Evolutionary conservation across 2,113 vertebrate species (phyloP), one percentile per base, ranked within the genome.

Genomic region (Eonycteris spelaea): DNA sequence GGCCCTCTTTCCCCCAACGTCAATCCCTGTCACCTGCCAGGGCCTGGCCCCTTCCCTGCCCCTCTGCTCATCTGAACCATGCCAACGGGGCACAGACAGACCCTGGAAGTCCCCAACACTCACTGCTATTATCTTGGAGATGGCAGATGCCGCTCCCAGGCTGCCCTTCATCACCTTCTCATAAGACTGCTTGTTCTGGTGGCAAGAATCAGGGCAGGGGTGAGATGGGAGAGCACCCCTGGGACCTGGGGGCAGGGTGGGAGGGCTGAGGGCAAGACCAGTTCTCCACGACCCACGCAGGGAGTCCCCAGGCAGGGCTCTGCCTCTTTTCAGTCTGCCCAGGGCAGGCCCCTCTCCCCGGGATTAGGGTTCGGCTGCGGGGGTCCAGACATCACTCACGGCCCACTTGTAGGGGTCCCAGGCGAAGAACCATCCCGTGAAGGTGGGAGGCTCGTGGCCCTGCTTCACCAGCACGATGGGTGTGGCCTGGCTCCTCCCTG

Each of bases 331-430:
- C 65, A 18, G 28, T 28, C 22, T 22, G 74, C 28, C 15, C 26
- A 30, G 59, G 68, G 33, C 9, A 21, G 53, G 13, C 6, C 8
- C 48, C 14, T 48, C 43, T 33, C 19, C 30, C 24, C 0, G 6
- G 10, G 6, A 30, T 63, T 6, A 65, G 38, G 65, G 26, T 26
- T 14, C 48, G 26, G 24, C 16, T 24, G 43, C 43, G 43, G 6
- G 12, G 7, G 13, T 10, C 33, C 5, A 16, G 55, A 53, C 38
- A 57, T 83, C 51, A 96, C 99, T 98, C 95, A 99, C 99, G 1
- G 97, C 99, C 99, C 99, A 99, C 95, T 98, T 99, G 67, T 97
- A 97, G 22, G 99, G 98, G 96, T 99, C 99, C 99, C 99, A 99
- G 40, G 98, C 98, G 22, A 95, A 90, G 97, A 99, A 99, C 99